Base-by-base conservation (phyloP, 1,140 invertebrate genomes). In the Drosophila arawakana region DNA sequence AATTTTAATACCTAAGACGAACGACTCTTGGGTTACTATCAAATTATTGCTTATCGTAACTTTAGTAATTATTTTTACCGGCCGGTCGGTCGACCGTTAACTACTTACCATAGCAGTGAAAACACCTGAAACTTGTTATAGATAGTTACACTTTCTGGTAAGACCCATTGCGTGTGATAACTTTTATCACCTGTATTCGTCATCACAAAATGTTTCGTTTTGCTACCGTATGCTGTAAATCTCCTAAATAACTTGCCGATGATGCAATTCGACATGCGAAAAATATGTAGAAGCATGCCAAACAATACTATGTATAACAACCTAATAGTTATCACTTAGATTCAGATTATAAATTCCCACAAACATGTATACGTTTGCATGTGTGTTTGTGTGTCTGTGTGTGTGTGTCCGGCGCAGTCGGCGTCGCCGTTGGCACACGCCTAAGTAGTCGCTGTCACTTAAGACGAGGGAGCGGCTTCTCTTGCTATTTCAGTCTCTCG, bases 391-490 rank as follows among this genome's bases (percentile, higher is more conserved):
- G 13, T 43, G 35, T 62, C n/a, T n/a, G 3, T 61, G 35, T 63
- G n/a, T 68, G 35, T 54, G 66, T 41, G 50, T 82, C 73, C 77
- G 81, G 60, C 72, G 78, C 63, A 61, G 60, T 44, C 67, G 70
- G 55, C 30, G 46, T 55, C 35, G 68, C 21, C 75, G 58, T n/a
- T 21, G 60, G 69, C 82, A 86, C 83, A 81, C 77, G 78, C 74
- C 84, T 88, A 73, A 89, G 73, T 82, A 77, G 83, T 86, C 68
- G 68, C 80, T 89, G 83, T 88, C 78, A 83, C 72, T 88, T 75
- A 79, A 88, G 80, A 73, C 77, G 74, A 80, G 84, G 84, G 84
- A 88, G 84, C 84, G 84, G 80, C 25, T 30, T 5, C 25, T 30
- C 25, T 30, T 4, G 25, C 74, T 88, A 58, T 76, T 47, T 37